phyloP scores from a whole-genome alignment of 2,113 vertebrate genomes.

The Osmerus mordax region DNA sequence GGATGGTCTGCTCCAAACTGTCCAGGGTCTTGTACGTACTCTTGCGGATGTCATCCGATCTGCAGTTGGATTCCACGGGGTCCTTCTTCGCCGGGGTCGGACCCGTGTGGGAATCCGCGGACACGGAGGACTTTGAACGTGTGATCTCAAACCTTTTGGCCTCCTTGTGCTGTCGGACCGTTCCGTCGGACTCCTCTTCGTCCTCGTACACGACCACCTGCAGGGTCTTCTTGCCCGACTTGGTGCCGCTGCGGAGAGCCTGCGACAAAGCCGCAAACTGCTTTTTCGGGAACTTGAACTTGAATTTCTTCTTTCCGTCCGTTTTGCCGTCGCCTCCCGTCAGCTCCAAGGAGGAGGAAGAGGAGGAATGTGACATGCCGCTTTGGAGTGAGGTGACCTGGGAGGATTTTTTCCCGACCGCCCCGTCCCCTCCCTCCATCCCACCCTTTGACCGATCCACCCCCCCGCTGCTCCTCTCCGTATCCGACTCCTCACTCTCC shows the following conservation, averaged over 20 bases:
- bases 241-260: conserved; percentile 88
- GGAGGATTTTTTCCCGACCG: conserved; percentile 24
- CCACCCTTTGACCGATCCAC: conserved; percentile 19
- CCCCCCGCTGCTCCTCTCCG: conserved; percentile 42
- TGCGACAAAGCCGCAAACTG: conserved; percentile 90
- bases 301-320: conserved; percentile 93
- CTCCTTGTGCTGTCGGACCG: conserved; percentile 84
- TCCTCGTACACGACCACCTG: conserved; percentile 98
- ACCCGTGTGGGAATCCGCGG: background rate
- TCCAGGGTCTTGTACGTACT: conserved; percentile 91
- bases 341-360: conserved; percentile 46
- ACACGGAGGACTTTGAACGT: conserved; percentile 21
- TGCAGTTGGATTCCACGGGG: conserved; percentile 45
- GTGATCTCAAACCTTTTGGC: conserved; percentile 88
- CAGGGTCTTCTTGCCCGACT: conserved; percentile 93
- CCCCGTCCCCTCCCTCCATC: conserved; percentile 10
- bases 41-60: conserved; percentile 90
- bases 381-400: conserved; percentile 26
- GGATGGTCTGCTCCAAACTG: conserved; percentile 97
- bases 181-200: conserved; percentile 88
- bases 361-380: conserved; percentile 55
- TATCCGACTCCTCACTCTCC: conserved; percentile 80
- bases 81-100: conserved; percentile 41
- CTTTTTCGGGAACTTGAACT: conserved; percentile 97
- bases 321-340: conserved; percentile 72